Base-by-base conservation (phyloP, 2,888 invertebrate genomes). In the Brenthis ino region DNA sequence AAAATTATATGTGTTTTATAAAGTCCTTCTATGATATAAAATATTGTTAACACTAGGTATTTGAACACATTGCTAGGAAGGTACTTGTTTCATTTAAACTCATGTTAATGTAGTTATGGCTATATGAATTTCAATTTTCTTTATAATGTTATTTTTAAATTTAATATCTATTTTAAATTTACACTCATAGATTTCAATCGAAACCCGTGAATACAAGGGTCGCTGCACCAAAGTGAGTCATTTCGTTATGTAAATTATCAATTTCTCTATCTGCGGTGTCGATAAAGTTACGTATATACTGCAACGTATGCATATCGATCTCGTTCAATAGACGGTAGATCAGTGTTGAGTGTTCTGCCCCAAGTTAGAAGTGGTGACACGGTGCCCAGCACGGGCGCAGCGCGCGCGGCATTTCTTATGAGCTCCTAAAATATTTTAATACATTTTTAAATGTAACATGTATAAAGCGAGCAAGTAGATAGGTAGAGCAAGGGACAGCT, bases 361-460 rank as follows among this genome's bases (percentile, higher is more conserved):
- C 93, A 93, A 28, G 89, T 89, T 75, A 93, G 85, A 64, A 92
- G 86, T 8, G 93, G 93, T 14, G 93, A 93, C 71, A 93, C 89
- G 80, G 93, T 93, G 83, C 93, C 93, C 76, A 93, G 88, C 76
- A 92, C 86, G 85, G 93, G 91, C 77, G 91, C 91, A 88, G 91
- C 91, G 87, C 91, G 91, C 64, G 77, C 83, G 80, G 82, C 90
- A 90, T 78, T 86, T 85, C 76, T 88, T 90, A 85, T 79, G 82
- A 82, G 80, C 77, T 76, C 83, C 91, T 91, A 83, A 24, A 83
- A 81, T 3, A 51, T 61, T 61, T 48, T 51, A 13, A 33, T 61
- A 6, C 6, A 48, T n/a, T 60, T 28, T 48, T 48, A 2, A 60
- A 50, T 28, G 28, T 28, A 28, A 60, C 11, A 28, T 5, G 24